Base-by-base conservation (phyloP, 2,797 vertebrate genomes). In the Delichon dasypus region DNA sequence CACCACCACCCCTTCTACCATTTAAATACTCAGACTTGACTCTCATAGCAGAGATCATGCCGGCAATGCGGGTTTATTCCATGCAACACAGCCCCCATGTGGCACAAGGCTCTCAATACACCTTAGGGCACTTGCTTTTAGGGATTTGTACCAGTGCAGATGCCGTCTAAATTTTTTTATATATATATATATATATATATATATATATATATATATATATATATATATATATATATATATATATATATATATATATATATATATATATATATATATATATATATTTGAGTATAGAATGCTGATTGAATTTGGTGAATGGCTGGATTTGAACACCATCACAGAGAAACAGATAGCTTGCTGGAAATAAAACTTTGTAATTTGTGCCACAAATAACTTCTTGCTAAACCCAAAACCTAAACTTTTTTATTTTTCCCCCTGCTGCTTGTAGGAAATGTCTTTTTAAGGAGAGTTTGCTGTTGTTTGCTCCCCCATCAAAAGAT, bases 51-150 rank as follows among this genome's bases (percentile, higher is more conserved):
- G 51, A 68, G 47, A 4, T 20, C 7, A 1, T 26, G 34, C 19
- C 12, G 19, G 45, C 15, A 22, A 30, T 38, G 11, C 18, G n/a
- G 11, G 20, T 77, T 85, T 89, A n/a, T 85, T 36, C 23, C 34
- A 2, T 53, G 48, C 71, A 87, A 40, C 40, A 54, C 38, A 57
- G 92, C 88, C 92, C 80, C 71, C 95, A 1, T 11, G 80, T 71
- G 92, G 83, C 61, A 18, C 10, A 58, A 61, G 16, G 6, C 44
- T n/a, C 40, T 85, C 38, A 44, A 0, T 72, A 27, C 53, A 34
- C 16, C 19, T 50, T 10, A 8, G 6, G 7, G 44, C 7, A 5
- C 51, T 54, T 32, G 0, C 5, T 40, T 16, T 2, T n/a, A n/a
- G 5, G 15, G 23, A 15, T 19, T 79, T 79, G 53, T 62, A 30